phyloP scores from a whole-genome alignment of 2,797 vertebrate species.

The Hylomyscus alleni region DNA sequence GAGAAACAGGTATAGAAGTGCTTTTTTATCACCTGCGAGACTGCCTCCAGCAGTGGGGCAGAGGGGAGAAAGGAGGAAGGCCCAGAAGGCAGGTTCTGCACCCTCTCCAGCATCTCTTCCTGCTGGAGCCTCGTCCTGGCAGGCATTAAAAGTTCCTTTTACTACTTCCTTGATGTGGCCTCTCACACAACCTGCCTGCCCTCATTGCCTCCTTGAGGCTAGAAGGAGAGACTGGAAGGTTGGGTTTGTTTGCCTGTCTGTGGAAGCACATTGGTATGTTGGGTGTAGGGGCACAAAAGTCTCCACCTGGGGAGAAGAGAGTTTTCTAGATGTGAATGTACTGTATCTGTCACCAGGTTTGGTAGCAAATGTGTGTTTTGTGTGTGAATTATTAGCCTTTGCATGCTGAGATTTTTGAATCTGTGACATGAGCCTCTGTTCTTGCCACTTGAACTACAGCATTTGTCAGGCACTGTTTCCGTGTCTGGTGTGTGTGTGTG shows the following conservation, averaged over 20 bases:
- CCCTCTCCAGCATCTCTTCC: neutral
- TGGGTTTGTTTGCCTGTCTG: neutral
- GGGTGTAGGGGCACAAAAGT: neutral
- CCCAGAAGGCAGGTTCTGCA: neutral
- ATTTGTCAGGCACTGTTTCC: neutral
- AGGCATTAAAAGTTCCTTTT: neutral
- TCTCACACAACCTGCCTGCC: neutral
- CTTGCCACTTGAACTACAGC: neutral
- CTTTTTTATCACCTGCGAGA: neutral
- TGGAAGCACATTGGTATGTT: neutral
- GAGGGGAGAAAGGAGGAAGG: constrained; percentile 67
- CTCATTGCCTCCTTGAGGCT: neutral
- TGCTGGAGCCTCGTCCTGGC: neutral
- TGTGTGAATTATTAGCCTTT: neutral
- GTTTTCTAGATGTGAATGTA: constrained; percentile 34
- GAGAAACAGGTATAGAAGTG: neutral
- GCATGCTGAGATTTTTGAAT: neutral
- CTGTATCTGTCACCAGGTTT: neutral
- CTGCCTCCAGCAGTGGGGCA: neutral
- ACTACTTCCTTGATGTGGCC: neutral
- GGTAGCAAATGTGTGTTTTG: neutral
- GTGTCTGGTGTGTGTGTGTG: neutral
- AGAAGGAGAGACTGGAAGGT: neutral
- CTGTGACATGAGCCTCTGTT: constrained; percentile 34
- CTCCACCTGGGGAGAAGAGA: neutral